phyloP scores from a whole-genome alignment of 2,888 invertebrate species.

The Agrotis clavis region DNA sequence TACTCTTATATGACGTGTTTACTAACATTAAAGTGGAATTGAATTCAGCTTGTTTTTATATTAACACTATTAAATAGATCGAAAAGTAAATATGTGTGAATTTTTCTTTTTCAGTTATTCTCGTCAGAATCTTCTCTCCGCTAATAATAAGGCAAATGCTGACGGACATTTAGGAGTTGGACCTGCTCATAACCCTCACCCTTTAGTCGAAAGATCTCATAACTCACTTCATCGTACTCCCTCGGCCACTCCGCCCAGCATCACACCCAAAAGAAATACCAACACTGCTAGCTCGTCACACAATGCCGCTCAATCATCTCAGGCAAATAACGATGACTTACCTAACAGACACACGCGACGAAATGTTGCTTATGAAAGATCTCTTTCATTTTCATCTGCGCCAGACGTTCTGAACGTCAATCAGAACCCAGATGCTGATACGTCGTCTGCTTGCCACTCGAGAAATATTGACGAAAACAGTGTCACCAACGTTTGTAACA shows the following conservation, averaged over 20 bases:
- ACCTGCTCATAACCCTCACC: constrained; percentile 81
- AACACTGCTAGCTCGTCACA: constrained; percentile 72
- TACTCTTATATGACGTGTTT: constrained; percentile 50
- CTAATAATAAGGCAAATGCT: constrained; percentile 94
- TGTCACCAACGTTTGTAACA: constrained; percentile 68
- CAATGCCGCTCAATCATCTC: constrained; percentile 62
- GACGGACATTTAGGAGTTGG: constrained; percentile 87
- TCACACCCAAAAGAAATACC: constrained; percentile 84
- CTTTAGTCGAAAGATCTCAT: constrained; percentile 91
- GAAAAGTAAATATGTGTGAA: constrained; percentile 22
- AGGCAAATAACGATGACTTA: constrained; percentile 68
- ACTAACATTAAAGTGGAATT: constrained; percentile 61
- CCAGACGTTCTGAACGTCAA: constrained; percentile 91
- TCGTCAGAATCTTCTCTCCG: constrained; percentile 96
- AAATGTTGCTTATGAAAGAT: constrained; percentile 82
- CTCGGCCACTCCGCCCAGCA: constrained; percentile 76
- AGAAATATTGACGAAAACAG: constrained; percentile 73
- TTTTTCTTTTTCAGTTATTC: constrained; percentile 93
- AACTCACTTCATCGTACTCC: constrained; percentile 85
- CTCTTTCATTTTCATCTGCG: constrained; percentile 88
- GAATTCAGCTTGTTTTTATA: constrained; percentile 32
- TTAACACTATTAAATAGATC: not conserved
- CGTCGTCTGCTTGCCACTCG: constrained; percentile 66
- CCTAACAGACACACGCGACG: constrained; percentile 72
- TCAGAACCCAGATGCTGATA: constrained; percentile 79